Percentiles rank a stretch among this genome's conserved stretches.
These are phyloP conservation scores for Garra rufa DNA, from an alignment of 2,113 vertebrate species.

Conservation along the genomic window DNA sequence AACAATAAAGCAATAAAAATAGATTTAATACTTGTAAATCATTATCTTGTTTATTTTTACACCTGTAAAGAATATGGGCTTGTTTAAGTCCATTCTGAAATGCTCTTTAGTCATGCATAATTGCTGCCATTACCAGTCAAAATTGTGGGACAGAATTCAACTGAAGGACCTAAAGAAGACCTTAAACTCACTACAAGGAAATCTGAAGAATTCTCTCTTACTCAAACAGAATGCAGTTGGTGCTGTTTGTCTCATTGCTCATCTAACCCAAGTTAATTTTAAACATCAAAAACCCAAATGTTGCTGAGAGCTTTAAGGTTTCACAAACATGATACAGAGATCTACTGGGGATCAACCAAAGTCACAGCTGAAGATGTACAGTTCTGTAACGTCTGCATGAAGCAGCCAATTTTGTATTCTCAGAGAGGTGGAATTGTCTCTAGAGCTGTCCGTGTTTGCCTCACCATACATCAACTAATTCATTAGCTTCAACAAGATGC, in stretches of 20 bases:
- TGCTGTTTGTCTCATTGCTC: background rate
- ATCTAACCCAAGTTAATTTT: constrained; percentile 2
- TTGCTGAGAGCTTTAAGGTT: background rate
- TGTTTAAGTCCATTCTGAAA: background rate
- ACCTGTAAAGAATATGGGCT: background rate
- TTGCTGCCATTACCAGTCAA: no score
- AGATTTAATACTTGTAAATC: background rate
- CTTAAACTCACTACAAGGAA: background rate
- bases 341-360: background rate
- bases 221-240: background rate
- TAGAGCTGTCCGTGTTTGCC: background rate
- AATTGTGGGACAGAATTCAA: background rate
- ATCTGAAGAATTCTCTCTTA: background rate
- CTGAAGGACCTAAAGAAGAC: background rate
- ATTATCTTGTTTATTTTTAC: background rate
- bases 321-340: constrained; percentile 24
- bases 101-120: no score
- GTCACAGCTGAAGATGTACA: background rate
- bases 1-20: background rate
- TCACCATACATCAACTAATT: background rate
- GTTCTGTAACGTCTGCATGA: background rate
- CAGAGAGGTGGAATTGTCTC: background rate
- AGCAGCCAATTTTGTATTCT: background rate
- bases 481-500: background rate
- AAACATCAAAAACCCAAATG: constrained; percentile 20